These are phyloP conservation scores for Hirtodrosophila duncani DNA, from an alignment of 2,888 invertebrate species.

Conservation along the genomic window DNA sequence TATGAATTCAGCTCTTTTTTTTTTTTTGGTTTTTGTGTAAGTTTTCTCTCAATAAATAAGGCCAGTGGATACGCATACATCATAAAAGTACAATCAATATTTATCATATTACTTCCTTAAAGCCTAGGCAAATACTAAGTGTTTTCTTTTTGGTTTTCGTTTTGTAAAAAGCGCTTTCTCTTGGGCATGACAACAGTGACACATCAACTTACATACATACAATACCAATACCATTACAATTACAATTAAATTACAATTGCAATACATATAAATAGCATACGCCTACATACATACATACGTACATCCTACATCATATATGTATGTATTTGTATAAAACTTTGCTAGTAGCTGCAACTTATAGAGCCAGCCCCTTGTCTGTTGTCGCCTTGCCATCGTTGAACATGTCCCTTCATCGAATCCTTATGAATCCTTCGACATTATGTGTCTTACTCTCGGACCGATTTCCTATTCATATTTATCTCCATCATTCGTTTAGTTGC, in stretches of 20 bases:
- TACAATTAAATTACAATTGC: too few relatives aligned
- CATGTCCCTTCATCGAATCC: too few relatives aligned
- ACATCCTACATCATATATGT: slow-evolving; percentile 15
- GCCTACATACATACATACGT: slow-evolving; percentile 23
- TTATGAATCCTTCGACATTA: slow-evolving; percentile 17
- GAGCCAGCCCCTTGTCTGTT: slow-evolving; percentile 30
- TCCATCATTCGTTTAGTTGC: slow-evolving; percentile 35
- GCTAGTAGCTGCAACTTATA: slow-evolving; percentile 62
- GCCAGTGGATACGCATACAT: slow-evolving; percentile 77
- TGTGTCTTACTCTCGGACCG: slow-evolving; percentile 9
- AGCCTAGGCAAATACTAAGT: slow-evolving; percentile 32
- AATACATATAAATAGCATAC: slow-evolving; percentile 36
- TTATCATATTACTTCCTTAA: slow-evolving; percentile 33
- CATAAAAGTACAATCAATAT: slow-evolving; percentile 69
- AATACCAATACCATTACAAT: too few relatives aligned
- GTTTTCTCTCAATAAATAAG: slow-evolving; percentile 71
- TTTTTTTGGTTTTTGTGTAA: slow-evolving; percentile 27
- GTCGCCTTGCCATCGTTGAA: too few relatives aligned
- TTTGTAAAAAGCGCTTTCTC: slow-evolving; percentile 30
- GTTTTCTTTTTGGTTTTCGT: not conserved
- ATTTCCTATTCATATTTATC: slow-evolving; percentile 7
- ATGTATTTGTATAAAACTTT: slow-evolving; percentile 32
- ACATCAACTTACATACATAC: slow-evolving; percentile 16
- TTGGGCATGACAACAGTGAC: too few relatives aligned
- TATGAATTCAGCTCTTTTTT: slow-evolving; percentile 41